Evolutionary conservation across 2,888 invertebrate species (phyloP).

Genomic region (Cephus pulcher): DNA sequence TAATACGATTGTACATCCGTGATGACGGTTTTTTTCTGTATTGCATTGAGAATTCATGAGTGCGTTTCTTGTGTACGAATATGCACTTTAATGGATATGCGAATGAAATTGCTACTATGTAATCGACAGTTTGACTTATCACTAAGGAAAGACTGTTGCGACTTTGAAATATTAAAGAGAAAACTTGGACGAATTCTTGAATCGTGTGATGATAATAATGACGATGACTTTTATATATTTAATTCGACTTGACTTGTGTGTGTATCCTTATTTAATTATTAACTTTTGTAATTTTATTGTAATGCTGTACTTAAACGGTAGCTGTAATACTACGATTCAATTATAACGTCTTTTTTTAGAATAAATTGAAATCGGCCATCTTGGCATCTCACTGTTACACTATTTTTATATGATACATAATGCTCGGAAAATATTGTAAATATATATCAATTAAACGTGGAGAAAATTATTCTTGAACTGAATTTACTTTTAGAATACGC

Average conservation of each 20-base stretch:
- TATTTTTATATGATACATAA: constrained; percentile 42
- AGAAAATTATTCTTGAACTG: constrained; percentile 2
- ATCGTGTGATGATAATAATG: constrained; percentile 11
- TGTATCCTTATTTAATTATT: constrained; percentile 40
- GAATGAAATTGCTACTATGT: not conserved
- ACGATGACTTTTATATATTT: constrained; percentile 25
- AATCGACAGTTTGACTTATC: constrained; percentile 8
- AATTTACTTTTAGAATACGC: not conserved
- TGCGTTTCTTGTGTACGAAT: not conserved
- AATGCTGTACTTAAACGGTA: constrained; percentile 20
- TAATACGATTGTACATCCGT: not conserved
- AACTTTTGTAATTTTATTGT: constrained; percentile 24
- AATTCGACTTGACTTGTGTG: constrained; percentile 34
- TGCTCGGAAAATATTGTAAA: constrained; percentile 49
- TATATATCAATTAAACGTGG: constrained; percentile 47
- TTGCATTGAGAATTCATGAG: not conserved
- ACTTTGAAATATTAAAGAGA: not conserved
- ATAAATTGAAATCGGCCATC: constrained; percentile 25
- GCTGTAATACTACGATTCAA: constrained; percentile 21
- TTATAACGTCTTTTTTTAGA: constrained; percentile 15
- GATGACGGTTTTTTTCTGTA: not conserved
- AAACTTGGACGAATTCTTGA: constrained; percentile 9
- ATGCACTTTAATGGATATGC: not conserved
- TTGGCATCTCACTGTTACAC: constrained; percentile 31
- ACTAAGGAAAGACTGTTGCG: not conserved